A percentile compares a stretch with the other conserved stretches of the same genome.
phyloP scores from a whole-genome alignment of 2,113 vertebrate species.

The Boulengeromyrus knoepffleri region DNA sequence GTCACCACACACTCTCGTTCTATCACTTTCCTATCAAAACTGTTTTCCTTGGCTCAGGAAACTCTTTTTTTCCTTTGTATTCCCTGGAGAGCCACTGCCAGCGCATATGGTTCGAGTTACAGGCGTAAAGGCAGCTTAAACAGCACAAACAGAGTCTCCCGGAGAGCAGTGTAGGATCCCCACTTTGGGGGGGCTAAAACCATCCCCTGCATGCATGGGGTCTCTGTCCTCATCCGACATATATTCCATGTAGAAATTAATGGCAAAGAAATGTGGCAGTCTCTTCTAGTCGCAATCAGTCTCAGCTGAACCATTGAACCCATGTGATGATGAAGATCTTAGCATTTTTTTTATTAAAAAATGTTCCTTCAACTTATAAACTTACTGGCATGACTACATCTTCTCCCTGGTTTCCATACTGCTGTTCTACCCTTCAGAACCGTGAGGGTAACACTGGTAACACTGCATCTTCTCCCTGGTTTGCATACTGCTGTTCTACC shows the following conservation, averaged over 20 bases:
- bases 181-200: background rate
- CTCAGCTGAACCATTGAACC: background rate
- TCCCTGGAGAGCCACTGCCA: conserved; percentile 41
- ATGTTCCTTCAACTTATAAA: background rate
- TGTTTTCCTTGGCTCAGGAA: conserved; percentile 51
- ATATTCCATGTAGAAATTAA: background rate
- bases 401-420: background rate
- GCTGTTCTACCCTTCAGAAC: too few relatives aligned
- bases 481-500: too few relatives aligned
- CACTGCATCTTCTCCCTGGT: background rate
- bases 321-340: background rate
- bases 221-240: background rate
- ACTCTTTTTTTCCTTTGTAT: conserved; percentile 17
- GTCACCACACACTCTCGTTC: conserved; percentile 48
- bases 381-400: background rate
- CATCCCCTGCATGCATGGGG: background rate
- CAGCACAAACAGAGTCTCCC: conserved; percentile 48
- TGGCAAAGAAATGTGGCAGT: background rate
- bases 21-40: conserved; percentile 54
- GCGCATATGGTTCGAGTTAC: conserved; percentile 54
- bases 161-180: background rate
- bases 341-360: background rate
- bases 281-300: background rate
- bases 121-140: conserved; percentile 51
- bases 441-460: too few relatives aligned